Percentiles rank a stretch among this genome's conserved stretches.
Evolutionary conservation across 2,113 vertebrate genomes (phyloP).

Genomic region (Nothobranchius furzeri): DNA sequence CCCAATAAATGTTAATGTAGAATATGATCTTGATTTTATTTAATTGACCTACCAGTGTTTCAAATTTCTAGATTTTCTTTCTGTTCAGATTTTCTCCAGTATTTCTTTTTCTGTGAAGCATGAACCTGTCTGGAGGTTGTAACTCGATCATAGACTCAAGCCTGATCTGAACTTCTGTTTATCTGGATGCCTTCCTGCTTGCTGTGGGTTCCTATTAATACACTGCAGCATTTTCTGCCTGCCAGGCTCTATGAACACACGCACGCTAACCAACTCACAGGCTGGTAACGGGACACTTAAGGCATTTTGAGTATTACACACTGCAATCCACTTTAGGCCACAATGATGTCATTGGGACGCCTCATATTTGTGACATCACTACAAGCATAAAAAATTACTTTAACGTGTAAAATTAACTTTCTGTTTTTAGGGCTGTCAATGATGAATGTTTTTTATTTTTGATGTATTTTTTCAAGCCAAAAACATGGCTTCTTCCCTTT

Average conservation of each 20-base stretch:
- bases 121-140: constrained; percentile 27
- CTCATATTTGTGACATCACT: constrained; percentile 42
- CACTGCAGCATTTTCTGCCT: constrained; percentile 49
- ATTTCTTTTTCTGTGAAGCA: neutral
- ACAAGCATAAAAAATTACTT: constrained; percentile 24
- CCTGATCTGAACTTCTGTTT: constrained; percentile 53
- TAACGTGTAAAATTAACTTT: too few relatives aligned
- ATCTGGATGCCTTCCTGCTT: constrained; percentile 54
- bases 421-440: too few relatives aligned
- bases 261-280: constrained; percentile 54
- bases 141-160: constrained; percentile 26
- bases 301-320: constrained; percentile 77
- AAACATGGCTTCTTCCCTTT: too few relatives aligned
- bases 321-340: constrained; percentile 38
- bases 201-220: constrained; percentile 63
- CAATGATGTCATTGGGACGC: constrained; percentile 42
- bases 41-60: too few relatives aligned
- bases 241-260: constrained; percentile 16
- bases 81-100: neutral
- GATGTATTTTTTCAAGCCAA: too few relatives aligned
- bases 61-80: neutral
- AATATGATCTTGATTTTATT: too few relatives aligned
- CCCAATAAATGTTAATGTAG: too few relatives aligned
- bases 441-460: too few relatives aligned
- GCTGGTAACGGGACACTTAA: constrained; percentile 84